These are phyloP conservation scores for Caenorhabditis zanzibari DNA, from an alignment of 2,888 invertebrate genomes.

Conservation along the genomic window DNA sequence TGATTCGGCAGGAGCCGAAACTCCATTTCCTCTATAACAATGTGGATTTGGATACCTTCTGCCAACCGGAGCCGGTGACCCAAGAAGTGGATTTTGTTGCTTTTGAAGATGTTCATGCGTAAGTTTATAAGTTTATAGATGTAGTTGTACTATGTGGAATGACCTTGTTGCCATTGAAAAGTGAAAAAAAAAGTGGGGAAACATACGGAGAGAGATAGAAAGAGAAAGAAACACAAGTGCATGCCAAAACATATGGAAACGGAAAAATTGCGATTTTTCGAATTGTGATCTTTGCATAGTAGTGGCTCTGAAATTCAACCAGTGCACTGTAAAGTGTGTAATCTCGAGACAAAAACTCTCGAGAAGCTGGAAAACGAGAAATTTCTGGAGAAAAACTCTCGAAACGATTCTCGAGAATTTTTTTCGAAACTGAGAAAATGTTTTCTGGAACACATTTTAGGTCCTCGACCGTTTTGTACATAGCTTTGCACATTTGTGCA, in stretches of 20 bases:
- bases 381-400: no score
- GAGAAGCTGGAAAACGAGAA: no score
- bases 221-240: not conserved
- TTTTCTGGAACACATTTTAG: no score
- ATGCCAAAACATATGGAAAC: not conserved
- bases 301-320: no score
- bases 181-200: not conserved
- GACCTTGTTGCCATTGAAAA: not conserved
- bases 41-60: slow-evolving; percentile 32
- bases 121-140: slow-evolving; percentile 1
- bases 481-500: no score
- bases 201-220: not conserved
- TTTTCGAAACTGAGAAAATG: no score
- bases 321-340: no score
- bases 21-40: slow-evolving; percentile 47
- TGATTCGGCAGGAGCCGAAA: slow-evolving; percentile 62
- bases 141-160: not conserved
- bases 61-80: slow-evolving; percentile 18
- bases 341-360: no score
- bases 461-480: no score
- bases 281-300: not conserved
- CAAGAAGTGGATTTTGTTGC: slow-evolving; percentile 52
- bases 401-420: no score
- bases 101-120: slow-evolving; percentile 56
- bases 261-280: no score